Evolutionary conservation across 2,888 invertebrate genomes (phyloP).

Genomic region (Blera fallax): DNA sequence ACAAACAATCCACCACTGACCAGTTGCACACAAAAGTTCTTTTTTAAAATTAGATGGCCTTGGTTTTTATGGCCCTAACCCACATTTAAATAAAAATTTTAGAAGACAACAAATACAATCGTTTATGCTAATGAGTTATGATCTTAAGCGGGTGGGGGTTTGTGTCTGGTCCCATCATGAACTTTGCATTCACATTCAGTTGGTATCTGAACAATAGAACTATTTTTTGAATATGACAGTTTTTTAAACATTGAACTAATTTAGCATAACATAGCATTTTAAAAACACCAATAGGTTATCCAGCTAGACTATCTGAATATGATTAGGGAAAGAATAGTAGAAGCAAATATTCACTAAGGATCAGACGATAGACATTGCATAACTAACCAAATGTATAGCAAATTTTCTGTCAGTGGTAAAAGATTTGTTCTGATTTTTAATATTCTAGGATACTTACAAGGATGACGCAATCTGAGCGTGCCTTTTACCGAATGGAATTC

Average conservation of each 20-base stretch:
- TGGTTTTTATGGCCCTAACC: not conserved
- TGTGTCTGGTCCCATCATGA: not conserved
- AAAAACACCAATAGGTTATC: not conserved
- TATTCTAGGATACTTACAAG: slow-evolving; percentile 79
- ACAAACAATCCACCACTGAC: not conserved
- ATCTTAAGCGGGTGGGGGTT: not conserved
- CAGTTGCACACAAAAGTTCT: not conserved
- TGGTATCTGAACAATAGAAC: not conserved
- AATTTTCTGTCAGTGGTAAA: slow-evolving; percentile 71
- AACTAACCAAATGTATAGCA: not conserved
- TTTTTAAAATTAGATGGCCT: not conserved
- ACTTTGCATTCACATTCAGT: not conserved
- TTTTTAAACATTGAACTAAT: not conserved
- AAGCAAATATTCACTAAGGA: not conserved
- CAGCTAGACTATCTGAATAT: not conserved
- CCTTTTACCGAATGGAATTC: slow-evolving; percentile 84
- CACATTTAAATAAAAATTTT: not conserved
- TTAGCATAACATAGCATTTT: not conserved
- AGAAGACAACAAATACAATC: not conserved
- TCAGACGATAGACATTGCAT: slow-evolving; percentile 11
- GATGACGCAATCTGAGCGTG: slow-evolving; percentile 84
- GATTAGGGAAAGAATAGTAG: no score
- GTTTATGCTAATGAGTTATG: not conserved
- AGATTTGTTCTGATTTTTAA: not conserved
- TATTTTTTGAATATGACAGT: not conserved